These are phyloP conservation scores for Urosaurus nigricauda DNA, from an alignment of 2,797 vertebrate genomes.

Conservation along the genomic window DNA sequence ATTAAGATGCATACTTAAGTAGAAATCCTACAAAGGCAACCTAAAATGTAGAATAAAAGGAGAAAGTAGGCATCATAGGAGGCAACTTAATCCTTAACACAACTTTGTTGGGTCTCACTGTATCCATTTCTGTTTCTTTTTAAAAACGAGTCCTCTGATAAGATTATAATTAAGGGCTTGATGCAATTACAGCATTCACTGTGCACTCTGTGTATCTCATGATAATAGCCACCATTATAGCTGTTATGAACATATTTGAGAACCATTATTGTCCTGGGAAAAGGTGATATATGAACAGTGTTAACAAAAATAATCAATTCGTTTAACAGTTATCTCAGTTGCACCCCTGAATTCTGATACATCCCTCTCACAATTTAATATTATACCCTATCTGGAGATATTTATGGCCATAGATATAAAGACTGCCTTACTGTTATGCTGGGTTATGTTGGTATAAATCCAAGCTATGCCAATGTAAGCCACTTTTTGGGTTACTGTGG, in stretches of 20 bases:
- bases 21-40: background rate
- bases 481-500: too few species aligned
- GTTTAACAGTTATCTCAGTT: background rate
- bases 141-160: background rate
- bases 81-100: background rate
- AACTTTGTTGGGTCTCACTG: background rate
- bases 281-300: background rate
- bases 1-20: background rate
- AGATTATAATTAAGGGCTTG: background rate
- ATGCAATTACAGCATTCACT: background rate
- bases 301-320: background rate
- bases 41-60: background rate
- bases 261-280: background rate
- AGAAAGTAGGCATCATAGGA: background rate
- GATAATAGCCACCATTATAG: background rate
- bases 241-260: background rate
- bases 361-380: background rate
- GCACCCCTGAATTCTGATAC: background rate
- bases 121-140: background rate
- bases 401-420: background rate
- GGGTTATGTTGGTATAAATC: too few species aligned
- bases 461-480: too few species aligned
- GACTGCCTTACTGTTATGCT: background rate
- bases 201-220: background rate
- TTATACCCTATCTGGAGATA: background rate